phyloP scores from a whole-genome alignment of 2,888 invertebrate genomes.

The Synergus umbraculus region DNA sequence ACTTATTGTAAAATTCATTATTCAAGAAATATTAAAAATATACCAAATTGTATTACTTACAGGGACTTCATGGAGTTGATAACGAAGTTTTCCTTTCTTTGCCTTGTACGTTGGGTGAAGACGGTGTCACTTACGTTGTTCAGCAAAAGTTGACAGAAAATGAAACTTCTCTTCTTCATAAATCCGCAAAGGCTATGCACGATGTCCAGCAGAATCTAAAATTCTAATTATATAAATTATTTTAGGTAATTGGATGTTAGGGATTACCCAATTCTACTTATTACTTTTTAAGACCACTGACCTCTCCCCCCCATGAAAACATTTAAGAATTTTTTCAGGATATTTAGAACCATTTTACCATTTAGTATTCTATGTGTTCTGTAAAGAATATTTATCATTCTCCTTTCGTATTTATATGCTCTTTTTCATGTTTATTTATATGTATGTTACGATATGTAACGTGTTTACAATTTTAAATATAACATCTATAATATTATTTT shows the following conservation, averaged over 20 bases:
- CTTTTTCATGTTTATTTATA: background rate
- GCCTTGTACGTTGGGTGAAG: conserved; percentile 87
- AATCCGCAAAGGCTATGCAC: conserved; percentile 58
- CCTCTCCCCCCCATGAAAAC: background rate
- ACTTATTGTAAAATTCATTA: no score
- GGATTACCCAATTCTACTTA: background rate
- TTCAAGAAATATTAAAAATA: no score
- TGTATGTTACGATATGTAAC: no score
- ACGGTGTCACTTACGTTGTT: conserved; percentile 86
- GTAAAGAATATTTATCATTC: background rate
- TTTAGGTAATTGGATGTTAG: background rate
- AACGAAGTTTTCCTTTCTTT: conserved; percentile 92
- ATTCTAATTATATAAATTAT: conserved; percentile 67
- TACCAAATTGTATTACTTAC: conserved; percentile 46
- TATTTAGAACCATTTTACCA: background rate
- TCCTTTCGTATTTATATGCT: background rate
- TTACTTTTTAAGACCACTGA: background rate
- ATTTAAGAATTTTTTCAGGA: background rate
- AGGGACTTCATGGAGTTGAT: conserved; percentile 90
- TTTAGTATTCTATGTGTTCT: background rate
- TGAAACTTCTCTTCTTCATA: conserved; percentile 83
- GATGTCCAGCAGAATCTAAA: conserved; percentile 80
- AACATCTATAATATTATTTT: no score
- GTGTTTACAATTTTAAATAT: no score
- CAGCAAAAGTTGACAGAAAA: conserved; percentile 83